A percentile compares a stretch with the other conserved stretches of the same genome.
phyloP scores from a whole-genome alignment of 2,797 vertebrate species.

The Falco peregrinus region DNA sequence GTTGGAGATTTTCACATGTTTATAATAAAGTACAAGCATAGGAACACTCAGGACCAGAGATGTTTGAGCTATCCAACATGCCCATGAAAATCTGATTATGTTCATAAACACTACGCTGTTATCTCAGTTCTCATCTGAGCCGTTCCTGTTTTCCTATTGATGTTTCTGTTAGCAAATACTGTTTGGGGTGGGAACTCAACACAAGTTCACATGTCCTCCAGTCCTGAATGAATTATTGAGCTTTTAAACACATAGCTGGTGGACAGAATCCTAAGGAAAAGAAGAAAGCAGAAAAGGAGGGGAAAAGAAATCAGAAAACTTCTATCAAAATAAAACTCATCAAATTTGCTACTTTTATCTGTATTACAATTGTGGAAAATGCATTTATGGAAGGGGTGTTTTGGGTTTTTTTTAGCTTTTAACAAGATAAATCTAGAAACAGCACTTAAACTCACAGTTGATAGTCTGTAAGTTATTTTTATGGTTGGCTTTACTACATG shows the following conservation, averaged over 20 bases:
- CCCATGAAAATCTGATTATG: background rate
- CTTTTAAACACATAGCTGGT: background rate
- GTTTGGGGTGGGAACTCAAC: background rate
- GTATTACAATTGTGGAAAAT: background rate
- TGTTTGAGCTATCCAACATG: background rate
- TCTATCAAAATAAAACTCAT: background rate
- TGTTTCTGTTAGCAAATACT: background rate
- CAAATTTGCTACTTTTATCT: background rate
- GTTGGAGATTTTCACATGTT: background rate
- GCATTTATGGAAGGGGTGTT: background rate
- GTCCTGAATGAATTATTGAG: background rate
- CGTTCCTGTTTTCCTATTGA: background rate
- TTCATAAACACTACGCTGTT: background rate
- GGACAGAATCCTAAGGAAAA: background rate
- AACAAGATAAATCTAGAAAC: background rate
- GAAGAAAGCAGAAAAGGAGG: background rate
- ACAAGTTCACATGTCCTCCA: background rate
- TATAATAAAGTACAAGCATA: background rate
- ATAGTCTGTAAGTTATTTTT: constrained; percentile 17
- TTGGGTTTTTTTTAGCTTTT: background rate
- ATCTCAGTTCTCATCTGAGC: background rate
- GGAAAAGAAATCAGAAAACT: background rate
- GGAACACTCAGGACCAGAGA: background rate
- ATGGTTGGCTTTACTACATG: constrained; percentile 8
- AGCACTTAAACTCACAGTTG: constrained; percentile 13